Conservation (phyloP, 2,888 invertebrate genomes). For the Platerodrilus igneus region DNA sequence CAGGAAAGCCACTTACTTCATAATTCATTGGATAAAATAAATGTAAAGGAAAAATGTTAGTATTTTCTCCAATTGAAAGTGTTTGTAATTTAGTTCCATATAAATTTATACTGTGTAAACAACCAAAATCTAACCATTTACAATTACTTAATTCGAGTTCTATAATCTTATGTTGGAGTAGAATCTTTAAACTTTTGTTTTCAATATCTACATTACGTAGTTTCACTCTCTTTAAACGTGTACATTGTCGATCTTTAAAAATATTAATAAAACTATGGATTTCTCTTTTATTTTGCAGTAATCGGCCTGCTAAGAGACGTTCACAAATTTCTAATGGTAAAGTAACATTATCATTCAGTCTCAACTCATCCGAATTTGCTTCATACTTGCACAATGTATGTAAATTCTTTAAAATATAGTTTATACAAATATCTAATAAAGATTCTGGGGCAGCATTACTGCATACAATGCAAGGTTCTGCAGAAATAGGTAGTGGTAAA, state of each 20-base stretch:
- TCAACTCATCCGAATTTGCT: conserved; percentile 47
- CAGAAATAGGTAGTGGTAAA: conserved; percentile 41
- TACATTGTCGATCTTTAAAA: conserved; percentile 63
- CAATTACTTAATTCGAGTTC: conserved; percentile 75
- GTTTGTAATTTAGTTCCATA: conserved; percentile 65
- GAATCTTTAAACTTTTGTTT: conserved; percentile 63
- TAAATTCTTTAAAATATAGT: conserved; percentile 59
- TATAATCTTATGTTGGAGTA: conserved; percentile 68
- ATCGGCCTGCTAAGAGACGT: conserved; percentile 57
- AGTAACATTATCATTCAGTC: conserved; percentile 57
- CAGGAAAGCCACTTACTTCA: conserved; percentile 38
- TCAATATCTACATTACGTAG: conserved; percentile 68
- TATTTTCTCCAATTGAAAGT: conserved; percentile 66
- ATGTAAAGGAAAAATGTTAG: conserved; percentile 53
- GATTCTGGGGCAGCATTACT: conserved; percentile 53
- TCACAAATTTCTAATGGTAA: conserved; percentile 72
- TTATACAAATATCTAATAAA: conserved; percentile 60
- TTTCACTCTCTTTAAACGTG: conserved; percentile 64
- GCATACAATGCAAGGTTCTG: conserved; percentile 45
- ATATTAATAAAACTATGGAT: conserved; percentile 67
- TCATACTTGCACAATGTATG: conserved; percentile 56
- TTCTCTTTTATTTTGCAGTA: conserved; percentile 47
- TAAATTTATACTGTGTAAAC: conserved; percentile 63
- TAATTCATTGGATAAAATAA: conserved; percentile 17
- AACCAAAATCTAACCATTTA: conserved; percentile 58